Percentiles rank a stretch among this genome's conserved stretches.
These are phyloP conservation scores for Liopterus haemorrhoidalis DNA, from an alignment of 2,888 invertebrate species.

Conservation along the genomic window DNA sequence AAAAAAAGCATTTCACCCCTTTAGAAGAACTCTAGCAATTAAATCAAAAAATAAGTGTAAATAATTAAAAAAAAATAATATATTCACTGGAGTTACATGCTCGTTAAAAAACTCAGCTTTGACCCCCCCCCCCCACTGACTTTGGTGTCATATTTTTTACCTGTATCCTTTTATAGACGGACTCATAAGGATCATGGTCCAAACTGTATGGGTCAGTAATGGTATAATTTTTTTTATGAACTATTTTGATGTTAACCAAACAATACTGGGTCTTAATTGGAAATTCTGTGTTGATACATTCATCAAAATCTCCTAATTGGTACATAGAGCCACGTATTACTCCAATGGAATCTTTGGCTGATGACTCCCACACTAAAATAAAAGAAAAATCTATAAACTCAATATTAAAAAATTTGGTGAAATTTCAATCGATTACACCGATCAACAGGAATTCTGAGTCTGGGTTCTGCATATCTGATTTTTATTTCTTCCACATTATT, in stretches of 20 bases:
- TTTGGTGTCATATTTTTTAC: constrained; percentile 34
- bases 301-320: constrained; percentile 58
- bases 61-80: neutral
- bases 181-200: constrained; percentile 37
- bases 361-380: constrained; percentile 57
- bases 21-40: too few species aligned
- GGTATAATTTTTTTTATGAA: constrained; percentile 30
- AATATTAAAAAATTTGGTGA: neutral
- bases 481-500: too few species aligned
- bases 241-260: constrained; percentile 38
- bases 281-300: constrained; percentile 46
- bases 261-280: constrained; percentile 45
- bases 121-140: too few species aligned
- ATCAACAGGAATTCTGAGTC: too few species aligned
- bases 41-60: too few species aligned
- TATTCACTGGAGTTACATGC: constrained; percentile 8
- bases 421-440: too few species aligned
- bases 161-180: constrained; percentile 39
- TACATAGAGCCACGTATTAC: constrained; percentile 52
- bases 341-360: constrained; percentile 53
- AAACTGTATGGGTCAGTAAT: constrained; percentile 38
- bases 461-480: too few species aligned
- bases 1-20: too few species aligned
- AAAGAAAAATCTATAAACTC: constrained; percentile 6
- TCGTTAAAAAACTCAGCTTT: too few species aligned